Percentiles rank a stretch among this genome's conserved stretches.
phyloP scores from a whole-genome alignment of 2,113 vertebrate genomes.

The Saguinus midas region DNA sequence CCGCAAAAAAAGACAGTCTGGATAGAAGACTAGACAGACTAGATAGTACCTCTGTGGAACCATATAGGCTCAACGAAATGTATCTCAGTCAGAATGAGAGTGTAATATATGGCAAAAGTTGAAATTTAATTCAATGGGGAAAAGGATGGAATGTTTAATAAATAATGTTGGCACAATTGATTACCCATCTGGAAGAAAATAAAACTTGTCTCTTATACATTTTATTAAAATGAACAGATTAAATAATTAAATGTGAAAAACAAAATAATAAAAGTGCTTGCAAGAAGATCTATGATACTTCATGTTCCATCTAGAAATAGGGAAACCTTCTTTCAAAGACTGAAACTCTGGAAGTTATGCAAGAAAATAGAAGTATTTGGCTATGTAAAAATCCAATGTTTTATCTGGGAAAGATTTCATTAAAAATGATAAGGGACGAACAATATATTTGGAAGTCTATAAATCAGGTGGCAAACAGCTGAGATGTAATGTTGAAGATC shows the following conservation, averaged over 20 bases:
- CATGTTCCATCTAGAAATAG: background rate
- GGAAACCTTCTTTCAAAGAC: background rate
- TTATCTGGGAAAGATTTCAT: background rate
- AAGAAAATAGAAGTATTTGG: background rate
- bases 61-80: background rate
- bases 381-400: conserved; percentile 16
- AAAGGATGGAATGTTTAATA: background rate
- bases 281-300: background rate
- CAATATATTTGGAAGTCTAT: conserved; percentile 3
- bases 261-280: background rate
- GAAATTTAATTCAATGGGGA: background rate
- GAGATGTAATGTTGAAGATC: background rate
- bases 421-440: conserved; percentile 28
- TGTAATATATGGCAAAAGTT: background rate
- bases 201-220: conserved; percentile 36
- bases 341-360: background rate
- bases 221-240: conserved; percentile 31
- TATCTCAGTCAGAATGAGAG: background rate
- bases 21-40: background rate
- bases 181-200: conserved; percentile 28
- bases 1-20: no score
- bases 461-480: conserved; percentile 13
- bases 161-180: background rate
- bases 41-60: background rate
- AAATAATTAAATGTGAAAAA: conserved; percentile 30